Evolutionary conservation across 2,888 invertebrate species (phyloP).

Genomic region (Sthenelais limicola): DNA sequence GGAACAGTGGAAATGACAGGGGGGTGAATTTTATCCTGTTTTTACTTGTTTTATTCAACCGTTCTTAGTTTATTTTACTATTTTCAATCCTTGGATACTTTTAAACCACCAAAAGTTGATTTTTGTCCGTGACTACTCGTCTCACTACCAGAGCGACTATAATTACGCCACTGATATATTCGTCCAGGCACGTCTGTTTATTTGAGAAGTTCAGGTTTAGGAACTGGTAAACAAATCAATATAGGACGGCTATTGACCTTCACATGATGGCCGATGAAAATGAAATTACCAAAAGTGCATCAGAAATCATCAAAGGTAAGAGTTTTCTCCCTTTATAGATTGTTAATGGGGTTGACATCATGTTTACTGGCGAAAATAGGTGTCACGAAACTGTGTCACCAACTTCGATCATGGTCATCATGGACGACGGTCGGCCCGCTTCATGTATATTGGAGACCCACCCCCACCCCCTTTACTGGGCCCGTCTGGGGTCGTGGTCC

Average conservation of each 20-base stretch:
- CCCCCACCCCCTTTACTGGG: no score
- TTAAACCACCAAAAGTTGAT: no score
- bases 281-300: constrained; percentile 72
- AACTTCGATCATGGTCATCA: no score
- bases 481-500: no score
- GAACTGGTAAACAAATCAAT: constrained; percentile 21
- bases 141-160: no score
- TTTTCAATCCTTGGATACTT: constrained; percentile 31
- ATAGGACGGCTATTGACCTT: background rate
- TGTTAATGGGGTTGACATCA: no score
- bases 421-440: no score
- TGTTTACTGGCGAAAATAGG: no score
- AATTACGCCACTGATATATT: background rate
- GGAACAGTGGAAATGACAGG: constrained; percentile 25
- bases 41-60: constrained; percentile 33
- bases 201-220: constrained; percentile 25
- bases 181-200: constrained; percentile 9
- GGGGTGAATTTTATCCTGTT: constrained; percentile 41
- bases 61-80: constrained; percentile 5
- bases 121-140: no score
- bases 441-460: no score
- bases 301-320: constrained; percentile 71
- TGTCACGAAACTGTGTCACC: no score
- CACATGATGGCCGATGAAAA: constrained; percentile 68
- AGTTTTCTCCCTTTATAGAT: no score